Evolutionary conservation across 2,113 vertebrate species (phyloP), one percentile per base, ranked within the genome.

Genomic region (Paramormyrops kingsleyae): DNA sequence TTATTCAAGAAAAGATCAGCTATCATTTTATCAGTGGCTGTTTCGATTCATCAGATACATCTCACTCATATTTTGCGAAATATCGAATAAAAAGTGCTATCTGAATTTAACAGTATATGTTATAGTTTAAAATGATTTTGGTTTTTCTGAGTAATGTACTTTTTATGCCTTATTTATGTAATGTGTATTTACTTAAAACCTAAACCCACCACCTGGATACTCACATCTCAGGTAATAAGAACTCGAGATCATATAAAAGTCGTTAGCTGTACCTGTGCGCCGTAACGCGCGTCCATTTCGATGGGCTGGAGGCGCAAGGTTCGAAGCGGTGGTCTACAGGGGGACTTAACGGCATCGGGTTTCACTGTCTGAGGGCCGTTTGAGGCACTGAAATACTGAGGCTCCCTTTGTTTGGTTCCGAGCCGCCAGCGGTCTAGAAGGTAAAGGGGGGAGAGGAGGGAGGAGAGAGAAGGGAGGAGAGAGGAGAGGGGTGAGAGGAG

Each of bases 361-460:
- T 92, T 92, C 92, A 92, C 87, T 80, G 90, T 87, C 83, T 27
- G 47, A 49, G 88, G 87, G 89, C 88, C 90, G 87, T 90, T 89
- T 50, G 85, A 90, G 85, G 89, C 87, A 87, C 83, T 88, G 83
- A 90, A 90, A 84, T 31, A 92, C 92, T 92, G 83, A 92, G 90
- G 89, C 87, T 77, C 89, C 91, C 91, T 92, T 92, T 92, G 92
- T 92, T 92, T 84, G 15, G 84, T 87, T 27, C 59, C 52, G 87
- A 80, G 70, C 86, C 70, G 66, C 50, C 86, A 39, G 89, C 59
- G 42, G 39, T 46, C 15, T 42, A 74, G 62, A 90, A 80, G 53
- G 88, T 89, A 91, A 90, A 92, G 70, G 50, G 52, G 70, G 46
- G 90, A 91, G 92, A 93, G 92, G 44, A 85, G 50, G n/a, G 53